A percentile compares a stretch with the other conserved stretches of the same genome.
phyloP scores from a whole-genome alignment of 1,140 invertebrate species.

The Pararge aegeria region DNA sequence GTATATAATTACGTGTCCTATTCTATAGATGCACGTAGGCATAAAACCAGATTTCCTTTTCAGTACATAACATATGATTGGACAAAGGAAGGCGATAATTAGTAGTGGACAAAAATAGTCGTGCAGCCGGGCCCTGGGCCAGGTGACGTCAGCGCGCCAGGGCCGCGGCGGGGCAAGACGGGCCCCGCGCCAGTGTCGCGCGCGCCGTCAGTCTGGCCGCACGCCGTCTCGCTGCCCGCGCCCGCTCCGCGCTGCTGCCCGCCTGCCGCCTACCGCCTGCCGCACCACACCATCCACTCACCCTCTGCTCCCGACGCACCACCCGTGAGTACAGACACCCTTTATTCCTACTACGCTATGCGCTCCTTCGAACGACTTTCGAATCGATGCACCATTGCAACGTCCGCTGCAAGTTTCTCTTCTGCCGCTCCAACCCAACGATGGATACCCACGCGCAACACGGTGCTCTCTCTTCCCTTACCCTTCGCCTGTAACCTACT shows the following conservation, averaged over 20 bases:
- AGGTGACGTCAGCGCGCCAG: constrained; percentile 74
- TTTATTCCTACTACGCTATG: constrained; percentile 27
- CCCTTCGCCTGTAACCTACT: constrained; percentile 5
- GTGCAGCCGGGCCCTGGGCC: constrained; percentile 72
- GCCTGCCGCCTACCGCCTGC: constrained; percentile 38
- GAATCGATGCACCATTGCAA: constrained; percentile 46
- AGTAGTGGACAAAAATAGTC: constrained; percentile 75
- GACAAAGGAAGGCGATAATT: constrained; percentile 76
- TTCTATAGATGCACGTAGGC: constrained; percentile 30
- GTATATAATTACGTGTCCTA: neutral
- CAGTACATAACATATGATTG: constrained; percentile 56
- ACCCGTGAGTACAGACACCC: constrained; percentile 42
- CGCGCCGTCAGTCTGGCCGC: constrained; percentile 71
- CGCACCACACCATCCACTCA: constrained; percentile 38
- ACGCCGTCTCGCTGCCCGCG: constrained; percentile 53
- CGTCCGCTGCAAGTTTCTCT: constrained; percentile 65
- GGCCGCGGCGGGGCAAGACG: constrained; percentile 76
- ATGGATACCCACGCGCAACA: constrained; percentile 1
- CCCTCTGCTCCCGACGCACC: constrained; percentile 38
- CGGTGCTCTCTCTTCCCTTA: constrained; percentile 16
- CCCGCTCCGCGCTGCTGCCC: constrained; percentile 38
- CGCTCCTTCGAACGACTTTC: constrained; percentile 33
- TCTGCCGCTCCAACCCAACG: constrained; percentile 21
- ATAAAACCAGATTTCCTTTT: constrained; percentile 67
- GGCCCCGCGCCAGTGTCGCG: constrained; percentile 77